A percentile compares a stretch with the other conserved stretches of the same genome.
Evolutionary conservation across 30 jellyfish, hydroid and myxozoan genomes (phyloP).

Genomic region (Nemopilema nomurai): DNA sequence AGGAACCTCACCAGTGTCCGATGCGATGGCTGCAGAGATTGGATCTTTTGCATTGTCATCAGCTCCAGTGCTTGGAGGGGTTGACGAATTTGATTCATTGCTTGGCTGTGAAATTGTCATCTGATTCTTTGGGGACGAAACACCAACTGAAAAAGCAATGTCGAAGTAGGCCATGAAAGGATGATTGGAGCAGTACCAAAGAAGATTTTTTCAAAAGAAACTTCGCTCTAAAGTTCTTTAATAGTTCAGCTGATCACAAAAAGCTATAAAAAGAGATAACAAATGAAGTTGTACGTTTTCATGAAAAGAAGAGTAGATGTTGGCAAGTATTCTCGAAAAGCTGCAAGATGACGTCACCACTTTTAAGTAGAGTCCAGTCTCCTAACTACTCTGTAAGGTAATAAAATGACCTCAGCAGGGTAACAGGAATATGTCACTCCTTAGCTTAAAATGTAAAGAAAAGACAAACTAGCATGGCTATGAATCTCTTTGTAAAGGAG

Average conservation of each 20-base stretch:
- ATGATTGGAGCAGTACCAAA: not conserved
- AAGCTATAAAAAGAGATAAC: not conserved
- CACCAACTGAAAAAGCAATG: not conserved
- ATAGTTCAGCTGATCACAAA: too few relatives aligned
- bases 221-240: too few relatives aligned
- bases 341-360: not conserved
- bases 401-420: too few relatives aligned
- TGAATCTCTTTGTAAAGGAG: too few relatives aligned
- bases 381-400: not conserved
- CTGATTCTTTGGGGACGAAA: not conserved
- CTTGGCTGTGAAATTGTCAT: not conserved
- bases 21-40: constrained; percentile 52
- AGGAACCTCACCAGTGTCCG: constrained; percentile 76
- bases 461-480: too few relatives aligned
- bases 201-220: not conserved
- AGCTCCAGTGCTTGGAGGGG: not conserved
- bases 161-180: not conserved
- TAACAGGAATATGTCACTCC: too few relatives aligned
- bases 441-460: too few relatives aligned
- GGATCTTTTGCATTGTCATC: constrained; percentile 35
- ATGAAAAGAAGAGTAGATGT: too few relatives aligned
- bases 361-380: not conserved
- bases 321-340: too few relatives aligned
- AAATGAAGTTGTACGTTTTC: too few relatives aligned
- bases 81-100: not conserved